phyloP scores from a whole-genome alignment of 2,113 vertebrate genomes.

The Ctenodactylus gundi region DNA sequence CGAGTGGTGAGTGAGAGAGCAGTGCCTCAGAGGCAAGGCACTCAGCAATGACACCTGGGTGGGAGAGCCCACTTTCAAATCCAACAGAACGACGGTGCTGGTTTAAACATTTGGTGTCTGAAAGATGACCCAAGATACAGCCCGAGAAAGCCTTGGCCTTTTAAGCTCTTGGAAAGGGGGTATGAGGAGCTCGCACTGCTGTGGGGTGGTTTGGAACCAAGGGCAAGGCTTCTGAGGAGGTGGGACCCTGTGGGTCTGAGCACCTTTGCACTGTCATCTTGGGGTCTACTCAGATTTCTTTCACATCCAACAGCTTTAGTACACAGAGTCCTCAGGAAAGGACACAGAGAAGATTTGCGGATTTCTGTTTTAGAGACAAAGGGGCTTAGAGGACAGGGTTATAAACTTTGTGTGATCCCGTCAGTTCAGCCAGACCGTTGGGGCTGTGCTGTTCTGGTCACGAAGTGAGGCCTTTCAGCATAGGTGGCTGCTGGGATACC shows the following conservation, averaged over 20 bases:
- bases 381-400: background rate
- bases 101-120: conserved; percentile 66
- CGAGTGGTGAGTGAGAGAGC: conserved; percentile 66
- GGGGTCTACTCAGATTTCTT: background rate
- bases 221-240: background rate
- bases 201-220: background rate
- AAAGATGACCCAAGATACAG: conserved; percentile 10
- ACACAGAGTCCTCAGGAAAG: background rate
- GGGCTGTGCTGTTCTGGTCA: background rate
- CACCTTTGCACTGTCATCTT: background rate
- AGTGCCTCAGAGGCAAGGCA: conserved; percentile 61
- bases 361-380: background rate
- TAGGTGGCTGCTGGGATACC: background rate
- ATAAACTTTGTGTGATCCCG: background rate
- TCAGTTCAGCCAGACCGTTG: background rate
- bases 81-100: conserved; percentile 62
- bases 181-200: background rate
- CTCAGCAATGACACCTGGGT: conserved; percentile 75
- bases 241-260: background rate
- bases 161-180: conserved; percentile 27
- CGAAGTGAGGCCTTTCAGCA: background rate
- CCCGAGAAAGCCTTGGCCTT: background rate
- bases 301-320: background rate
- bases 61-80: conserved; percentile 73
- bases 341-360: background rate